Base-by-base conservation (phyloP, 2,888 invertebrate species). In the Cyclophora punctaria region DNA sequence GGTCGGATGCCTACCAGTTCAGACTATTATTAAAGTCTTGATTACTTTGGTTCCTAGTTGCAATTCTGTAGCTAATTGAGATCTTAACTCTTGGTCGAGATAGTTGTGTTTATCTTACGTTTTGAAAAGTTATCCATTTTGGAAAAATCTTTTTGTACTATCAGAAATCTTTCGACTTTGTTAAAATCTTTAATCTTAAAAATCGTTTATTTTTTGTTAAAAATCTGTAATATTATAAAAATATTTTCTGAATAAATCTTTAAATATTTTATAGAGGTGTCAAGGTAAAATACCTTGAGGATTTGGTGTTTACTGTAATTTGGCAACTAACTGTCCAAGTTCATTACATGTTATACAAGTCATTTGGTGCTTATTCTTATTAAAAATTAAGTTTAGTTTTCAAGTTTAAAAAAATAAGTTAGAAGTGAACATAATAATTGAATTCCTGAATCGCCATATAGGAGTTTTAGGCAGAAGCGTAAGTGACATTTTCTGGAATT, bases 11-110 rank as follows among this genome's bases (percentile, higher is more conserved):
- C 46, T 53, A 0, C 7, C 37, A 2, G 37, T 37, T 37, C 4
- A 45, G 51, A 56, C 63, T 64, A 63, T 62, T 60, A 37, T 46
- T 55, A 47, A 45, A 40, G 3, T 44, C 47, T 37, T 7, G 47
- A 37, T 20, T 20, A 20, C 20, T 20, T 20, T 20, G 20, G 20
- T 20, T 20, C 20, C 20, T 20, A 20, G 20, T 20, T 43, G 42
- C 5, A 7, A 20, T 43, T 43, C 7, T 5, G 7, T 7, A 5
- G 42, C 20, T 43, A 20, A 43, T 43, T 43, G 7, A 5, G 7
- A 20, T 43, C 7, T 5, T 1, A 7, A 4, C 7, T 20, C 5
- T 7, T 43, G 7, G 20, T 20, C 7, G 42, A 20, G 7, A 7
- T 43, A 20, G 5, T 42, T 7, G 42, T 43, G 7, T n/a, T 4